Evolutionary conservation across 2,797 vertebrate genomes (phyloP), one percentile per base, ranked within the genome.

Genomic region (Premnoplex brunnescens): DNA sequence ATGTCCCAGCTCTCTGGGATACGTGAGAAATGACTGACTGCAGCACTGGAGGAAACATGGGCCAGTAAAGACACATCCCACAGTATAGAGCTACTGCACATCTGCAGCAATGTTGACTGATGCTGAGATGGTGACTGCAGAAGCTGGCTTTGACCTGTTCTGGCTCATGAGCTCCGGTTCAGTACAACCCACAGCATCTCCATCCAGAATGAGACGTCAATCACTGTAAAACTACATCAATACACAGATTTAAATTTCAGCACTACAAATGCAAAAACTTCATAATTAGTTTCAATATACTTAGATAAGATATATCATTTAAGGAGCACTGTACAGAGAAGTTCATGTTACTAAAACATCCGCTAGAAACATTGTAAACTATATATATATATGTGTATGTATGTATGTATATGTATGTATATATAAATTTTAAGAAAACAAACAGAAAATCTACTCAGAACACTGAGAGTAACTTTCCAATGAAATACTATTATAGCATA

Each of bases 71-170:
- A 49, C 30, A 28, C 23, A 74, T 8, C 23, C 24, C 2, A 1
- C 2, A 41, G 28, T 11, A 63, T 13, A n/a, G 44, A 63, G 30
- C 7, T 28, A 52, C 19, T 5, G 6, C 0, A 2, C 17, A 13
- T 51, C 14, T 37, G 28, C 2, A 5, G 63, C 51, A 48, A 12
- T 0, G 0, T 1, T 30, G 12, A 49, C 34, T 20, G 52, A 56
- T 55, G 18, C 17, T 2, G 1, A 51, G 28, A 24, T 0, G 4
- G 49, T 28, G 26, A 49, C 8, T 56, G 34, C 18, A 79, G 15
- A 11, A 80, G 37, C 7, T 56, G 58, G 18, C 3, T 36, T 41
- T 66, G 48, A 58, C 20, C 12, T 34, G 10, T 32, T 20, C 32
- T 27, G 28, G 20, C 18, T 83, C 10, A 49, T 3, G 6, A 85